A percentile compares a stretch with the other conserved stretches of the same genome.
These are phyloP conservation scores for Lepetodrilus schrolli DNA, from an alignment of 2,888 invertebrate species.

Conservation along the genomic window DNA sequence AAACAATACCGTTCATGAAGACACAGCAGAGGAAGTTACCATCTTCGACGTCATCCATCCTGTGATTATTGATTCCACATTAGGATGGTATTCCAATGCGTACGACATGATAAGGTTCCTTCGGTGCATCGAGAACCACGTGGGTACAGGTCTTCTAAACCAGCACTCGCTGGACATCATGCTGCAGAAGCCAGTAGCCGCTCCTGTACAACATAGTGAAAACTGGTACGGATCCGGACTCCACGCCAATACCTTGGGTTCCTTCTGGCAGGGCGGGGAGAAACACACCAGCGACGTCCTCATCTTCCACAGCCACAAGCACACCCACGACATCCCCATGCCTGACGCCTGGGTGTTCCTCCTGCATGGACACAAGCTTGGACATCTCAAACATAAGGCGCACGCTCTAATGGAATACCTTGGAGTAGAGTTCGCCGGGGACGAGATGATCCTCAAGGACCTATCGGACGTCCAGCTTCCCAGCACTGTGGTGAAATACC, in stretches of 20 bases:
- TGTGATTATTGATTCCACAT: constrained; percentile 60
- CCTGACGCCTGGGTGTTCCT: constrained; percentile 57
- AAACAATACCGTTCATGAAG: not conserved
- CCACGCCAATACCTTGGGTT: constrained; percentile 53
- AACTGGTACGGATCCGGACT: constrained; percentile 63
- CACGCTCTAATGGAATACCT: constrained; percentile 49
- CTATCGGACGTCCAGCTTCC: constrained; percentile 57
- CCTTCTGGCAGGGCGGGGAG: constrained; percentile 65
- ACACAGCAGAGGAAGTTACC: constrained; percentile 11
- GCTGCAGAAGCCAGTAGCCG: constrained; percentile 39
- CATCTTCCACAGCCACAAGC: constrained; percentile 54
- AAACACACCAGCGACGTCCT: constrained; percentile 59
- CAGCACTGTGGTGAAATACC: constrained; percentile 53
- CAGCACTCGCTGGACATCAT: constrained; percentile 51
- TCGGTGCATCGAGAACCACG: constrained; percentile 50
- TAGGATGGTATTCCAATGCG: constrained; percentile 70
- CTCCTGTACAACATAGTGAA: constrained; percentile 38
- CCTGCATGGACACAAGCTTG: constrained; percentile 53
- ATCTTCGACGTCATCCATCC: constrained; percentile 41
- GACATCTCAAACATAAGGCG: constrained; percentile 54
- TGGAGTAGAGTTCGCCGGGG: constrained; percentile 10
- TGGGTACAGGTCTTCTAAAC: constrained; percentile 54
- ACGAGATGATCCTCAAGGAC: constrained; percentile 54
- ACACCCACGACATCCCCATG: constrained; percentile 23
- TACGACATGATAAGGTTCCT: constrained; percentile 67